These are phyloP conservation scores for Actinia equina DNA, from an alignment of 64 coral and sea anemone genomes.

Conservation along the genomic window DNA sequence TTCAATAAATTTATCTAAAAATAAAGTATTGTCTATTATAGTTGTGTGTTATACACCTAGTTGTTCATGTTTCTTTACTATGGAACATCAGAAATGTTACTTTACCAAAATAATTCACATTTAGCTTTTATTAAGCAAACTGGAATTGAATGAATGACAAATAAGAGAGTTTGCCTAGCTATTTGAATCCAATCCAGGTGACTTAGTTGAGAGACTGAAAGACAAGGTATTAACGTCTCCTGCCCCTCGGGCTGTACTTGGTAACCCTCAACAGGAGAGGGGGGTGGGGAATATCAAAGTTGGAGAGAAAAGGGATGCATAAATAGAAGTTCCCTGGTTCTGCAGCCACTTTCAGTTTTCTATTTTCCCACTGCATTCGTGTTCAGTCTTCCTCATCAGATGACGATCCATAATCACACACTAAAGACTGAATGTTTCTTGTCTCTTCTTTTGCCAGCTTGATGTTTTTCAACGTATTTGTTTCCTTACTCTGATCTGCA, in stretches of 20 bases:
- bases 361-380: neutral
- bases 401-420: slow-evolving; percentile 87
- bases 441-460: neutral
- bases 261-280: neutral
- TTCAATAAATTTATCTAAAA: neutral
- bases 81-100: too few species aligned
- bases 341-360: too few species aligned
- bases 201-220: too few species aligned
- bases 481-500: neutral
- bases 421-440: slow-evolving; percentile 31
- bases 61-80: neutral
- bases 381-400: slow-evolving; percentile 34
- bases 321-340: neutral
- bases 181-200: too few species aligned
- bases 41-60: neutral
- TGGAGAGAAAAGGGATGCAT: neutral
- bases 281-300: neutral
- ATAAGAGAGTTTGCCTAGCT: too few species aligned
- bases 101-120: too few species aligned
- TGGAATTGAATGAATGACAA: too few species aligned
- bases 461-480: neutral
- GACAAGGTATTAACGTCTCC: neutral
- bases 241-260: too few species aligned
- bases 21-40: neutral
- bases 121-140: too few species aligned